Evolutionary conservation across 2,113 vertebrate genomes (phyloP).

Genomic region (Nyctereutes procyonoides): DNA sequence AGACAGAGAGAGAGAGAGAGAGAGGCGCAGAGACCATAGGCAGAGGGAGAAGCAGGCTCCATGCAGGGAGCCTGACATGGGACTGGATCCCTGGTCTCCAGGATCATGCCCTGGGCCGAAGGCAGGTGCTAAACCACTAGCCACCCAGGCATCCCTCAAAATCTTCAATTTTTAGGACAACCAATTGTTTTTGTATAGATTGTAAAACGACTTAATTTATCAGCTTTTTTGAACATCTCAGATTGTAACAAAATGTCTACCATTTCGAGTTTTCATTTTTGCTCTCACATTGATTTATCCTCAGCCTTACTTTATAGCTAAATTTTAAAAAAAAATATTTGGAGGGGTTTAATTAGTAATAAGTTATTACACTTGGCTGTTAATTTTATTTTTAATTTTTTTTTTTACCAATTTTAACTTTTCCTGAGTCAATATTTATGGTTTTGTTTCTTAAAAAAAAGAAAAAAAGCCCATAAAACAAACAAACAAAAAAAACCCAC

Average conservation of each 20-base stretch:
- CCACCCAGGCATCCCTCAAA: too few species aligned
- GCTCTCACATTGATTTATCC: neutral
- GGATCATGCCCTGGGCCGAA: too few species aligned
- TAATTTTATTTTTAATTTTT: conserved; percentile 41
- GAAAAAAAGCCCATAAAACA: too few species aligned
- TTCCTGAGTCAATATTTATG: conserved; percentile 18
- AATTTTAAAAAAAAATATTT: neutral
- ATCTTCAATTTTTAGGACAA: too few species aligned
- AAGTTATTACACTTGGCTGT: neutral
- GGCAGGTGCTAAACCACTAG: too few species aligned
- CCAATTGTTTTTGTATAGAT: neutral
- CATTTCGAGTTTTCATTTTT: conserved; percentile 7
- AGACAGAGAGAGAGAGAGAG: too few species aligned
- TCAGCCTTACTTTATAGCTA: neutral
- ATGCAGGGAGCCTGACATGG: too few species aligned
- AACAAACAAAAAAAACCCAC: too few species aligned
- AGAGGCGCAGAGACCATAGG: too few species aligned
- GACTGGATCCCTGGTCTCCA: too few species aligned
- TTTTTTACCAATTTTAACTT: neutral
- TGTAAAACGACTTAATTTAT: neutral
- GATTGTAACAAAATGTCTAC: neutral
- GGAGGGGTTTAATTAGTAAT: neutral
- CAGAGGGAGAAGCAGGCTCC: too few species aligned
- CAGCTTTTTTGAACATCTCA: neutral
- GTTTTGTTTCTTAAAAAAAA: neutral